Base-by-base conservation (phyloP, 2,888 invertebrate species). In the Achlya flavicornis region DNA sequence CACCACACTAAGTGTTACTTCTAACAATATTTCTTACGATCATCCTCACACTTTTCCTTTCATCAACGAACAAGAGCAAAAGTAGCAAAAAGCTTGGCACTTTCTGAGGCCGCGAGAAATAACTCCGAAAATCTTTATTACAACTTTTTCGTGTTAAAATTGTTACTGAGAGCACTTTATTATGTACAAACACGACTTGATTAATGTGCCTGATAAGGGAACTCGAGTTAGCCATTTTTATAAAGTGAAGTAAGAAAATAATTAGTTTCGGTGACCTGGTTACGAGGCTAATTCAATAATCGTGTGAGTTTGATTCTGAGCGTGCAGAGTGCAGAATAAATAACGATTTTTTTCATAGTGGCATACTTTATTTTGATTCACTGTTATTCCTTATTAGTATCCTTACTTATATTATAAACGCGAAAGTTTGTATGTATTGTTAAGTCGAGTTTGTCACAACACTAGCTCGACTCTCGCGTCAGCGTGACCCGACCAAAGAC, bases 131-230 rank as follows among this genome's bases (percentile, higher is more conserved):
- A 64, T 64, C 62, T 70, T 69, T 63, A 65, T 68, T 62, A 62
- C 62, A 63, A 72, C 58, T 65, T 72, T 69, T 71, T 70, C 69
- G 69, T 60, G 63, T 74, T 74, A 68, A 65, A 65, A 72, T 66
- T 65, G 61, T 68, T 68, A 60, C 66, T 68, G 62, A 63, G 66
- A 63, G 57, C 66, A 68, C 53, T 71, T 76, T 74, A 74, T 73
- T 71, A 70, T 66, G 62, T 64, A 67, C 58, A 16, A 66, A 71
- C 74, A 76, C 72, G 73, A 70, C 69, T 64, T 66, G 73, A 73
- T 75, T 64, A 70, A 75, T 67, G 53, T 53, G 3, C 7, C 10
- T 19, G 53, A 53, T 53, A 53, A 53, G 48, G 48, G 48, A 53
- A 53, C 53, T 53, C 19, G 53, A 16, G 16, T 53, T 8, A 53